Conservation (phyloP, 2,888 invertebrate species). For the Latrodectus elegans region DNA sequence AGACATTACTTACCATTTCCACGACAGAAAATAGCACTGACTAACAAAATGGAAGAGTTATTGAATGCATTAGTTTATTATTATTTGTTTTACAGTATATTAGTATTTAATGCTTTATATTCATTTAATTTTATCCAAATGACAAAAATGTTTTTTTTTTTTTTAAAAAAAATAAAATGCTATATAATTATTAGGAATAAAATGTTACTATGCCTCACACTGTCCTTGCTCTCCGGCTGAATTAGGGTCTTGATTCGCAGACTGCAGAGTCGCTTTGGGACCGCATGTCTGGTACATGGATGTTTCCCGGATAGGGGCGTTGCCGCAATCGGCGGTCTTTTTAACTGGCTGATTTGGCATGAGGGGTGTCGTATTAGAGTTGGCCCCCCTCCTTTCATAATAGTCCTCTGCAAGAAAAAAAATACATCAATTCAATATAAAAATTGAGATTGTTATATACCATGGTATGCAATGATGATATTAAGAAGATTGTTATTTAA, state of each 20-base stretch:
- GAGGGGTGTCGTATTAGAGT: constrained; percentile 56
- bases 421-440: neutral
- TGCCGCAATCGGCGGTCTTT: constrained; percentile 48
- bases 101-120: too few species aligned
- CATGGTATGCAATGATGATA: too few species aligned
- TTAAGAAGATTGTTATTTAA: too few species aligned
- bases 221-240: constrained; percentile 63
- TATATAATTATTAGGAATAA: constrained; percentile 6
- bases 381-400: constrained; percentile 54
- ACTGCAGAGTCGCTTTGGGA: constrained; percentile 59
- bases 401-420: constrained; percentile 47
- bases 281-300: constrained; percentile 68
- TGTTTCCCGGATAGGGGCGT: constrained; percentile 60
- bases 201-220: constrained; percentile 69
- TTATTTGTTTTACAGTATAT: too few species aligned
- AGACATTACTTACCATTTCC: too few species aligned
- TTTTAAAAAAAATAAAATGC: too few species aligned
- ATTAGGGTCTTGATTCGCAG: constrained; percentile 51
- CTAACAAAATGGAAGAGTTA: too few species aligned
- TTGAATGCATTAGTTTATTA: too few species aligned
- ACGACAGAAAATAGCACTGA: too few species aligned
- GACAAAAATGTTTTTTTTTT: too few species aligned
- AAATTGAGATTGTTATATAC: neutral
- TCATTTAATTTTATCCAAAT: too few species aligned
- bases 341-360: constrained; percentile 59